Base-by-base conservation (phyloP, 2,888 invertebrate species). In the Cantharis flavilabris region DNA sequence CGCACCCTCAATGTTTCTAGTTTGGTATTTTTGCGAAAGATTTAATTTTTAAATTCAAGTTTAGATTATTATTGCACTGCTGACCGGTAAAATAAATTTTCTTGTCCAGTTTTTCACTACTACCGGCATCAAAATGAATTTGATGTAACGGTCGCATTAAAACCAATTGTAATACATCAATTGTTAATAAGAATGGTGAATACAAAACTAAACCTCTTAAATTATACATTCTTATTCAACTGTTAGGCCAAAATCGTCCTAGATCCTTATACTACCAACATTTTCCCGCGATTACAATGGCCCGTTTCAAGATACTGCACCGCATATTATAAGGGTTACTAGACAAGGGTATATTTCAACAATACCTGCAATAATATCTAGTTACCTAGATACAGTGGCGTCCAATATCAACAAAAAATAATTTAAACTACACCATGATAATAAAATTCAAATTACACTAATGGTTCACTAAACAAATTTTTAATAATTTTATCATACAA, bases 241-340 rank as follows among this genome's bases (percentile, higher is more conserved):
- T 16, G 16, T 49, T 76, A 70, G 73, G 49, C 65, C 30, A 30
- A 62, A 23, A 67, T 73, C 71, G 62, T 65, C 23, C 33, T 67
- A 75, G 63, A 28, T 75, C 64, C 67, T 49, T 70, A 70, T 70
- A 79, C 28, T 23, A 65, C 30, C 71, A 49, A 64, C 70, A 78
- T 75, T 81, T 81, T 81, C 80, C 81, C 81, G 80, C 80, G 80
- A 78, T 62, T 67, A 80, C 80, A 82, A 82, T 81, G 82, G 82
- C 82, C 82, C 82, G 81, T 82, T 82, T 77, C 79, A 79, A 81
- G 80, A 82, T 82, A 74, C 72, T 65, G 75, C 65, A 75, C 69
- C 75, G 77, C 78, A 49, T 75, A 79, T 76, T 80, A 77, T 67
- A 81, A 81, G 81, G 81, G 81, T 81, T 81, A 75, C 76, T 81